Evolutionary conservation across 1,140 invertebrate species (phyloP), one percentile per base, ranked within the genome.

Genomic region (Neoseiulus cucumeris): DNA sequence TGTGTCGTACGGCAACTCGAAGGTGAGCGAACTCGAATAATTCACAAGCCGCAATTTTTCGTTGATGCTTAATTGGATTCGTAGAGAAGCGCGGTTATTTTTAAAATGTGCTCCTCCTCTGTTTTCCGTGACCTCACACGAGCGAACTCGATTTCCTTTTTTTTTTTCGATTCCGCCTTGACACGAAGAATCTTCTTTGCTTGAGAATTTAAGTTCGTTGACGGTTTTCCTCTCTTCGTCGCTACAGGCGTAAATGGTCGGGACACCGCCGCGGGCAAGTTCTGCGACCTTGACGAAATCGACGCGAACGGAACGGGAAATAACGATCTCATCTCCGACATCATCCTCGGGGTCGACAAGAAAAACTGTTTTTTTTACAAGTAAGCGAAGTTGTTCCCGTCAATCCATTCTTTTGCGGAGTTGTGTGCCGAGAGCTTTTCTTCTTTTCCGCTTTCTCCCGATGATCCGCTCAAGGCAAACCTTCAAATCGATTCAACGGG

Each of bases 1-100:
- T 69, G 67, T 20, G 65, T 69, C 7, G 66, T 70, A 9, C 44
- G 70, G 17, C 68, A 69, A 59, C 55, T 70, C 20, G 70, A 70
- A 67, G 70, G 70, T 68, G 68, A 66, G 42, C 65, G 41, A 4
- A 14, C 42, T 65, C 20, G 1, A 9, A 9, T 9, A 39, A 39
- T 9, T 39, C 33, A 39, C 33, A 39, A 39, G 33, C 33, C 33
- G 9, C 33, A 9, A 39, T 9, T 39, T 9, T 4, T 39, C 9
- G 33, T 9, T 39, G 33, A 39, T 39, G 9, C 4, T 9, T 39
- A 4, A 39, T 39, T 39, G 9, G 33, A 39, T 39, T 39, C 33
- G 9, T 9, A 39, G 4, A 4, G 33, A 39, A 39, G 4, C 9
- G 4, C 33, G 33, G 33, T 39, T 39, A 39, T 39, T 39, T 39